Conservation (phyloP, 1,140 invertebrate species). For the Drosophila sp. region DNA sequence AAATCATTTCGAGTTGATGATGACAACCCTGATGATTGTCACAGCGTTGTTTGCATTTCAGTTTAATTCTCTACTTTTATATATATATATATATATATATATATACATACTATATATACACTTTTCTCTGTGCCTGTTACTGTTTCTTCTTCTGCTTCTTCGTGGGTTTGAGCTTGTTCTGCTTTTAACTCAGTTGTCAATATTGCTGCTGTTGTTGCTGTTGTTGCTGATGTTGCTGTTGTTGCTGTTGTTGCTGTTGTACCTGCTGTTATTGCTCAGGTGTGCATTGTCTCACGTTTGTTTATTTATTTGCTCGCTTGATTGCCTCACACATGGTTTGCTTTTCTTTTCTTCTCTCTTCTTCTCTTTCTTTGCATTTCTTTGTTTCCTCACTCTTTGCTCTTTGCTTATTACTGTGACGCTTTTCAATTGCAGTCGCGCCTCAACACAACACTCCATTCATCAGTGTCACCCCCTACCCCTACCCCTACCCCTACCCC, state of each 20-base stretch:
- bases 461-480: not conserved
- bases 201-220: constrained; percentile 32
- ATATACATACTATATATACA: constrained; percentile 5
- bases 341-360: constrained; percentile 4
- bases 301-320: constrained; percentile 75
- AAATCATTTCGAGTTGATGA: constrained; percentile 43
- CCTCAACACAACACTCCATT: not conserved
- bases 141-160: constrained; percentile 23
- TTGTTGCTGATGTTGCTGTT: constrained; percentile 37
- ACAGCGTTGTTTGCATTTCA: constrained; percentile 44
- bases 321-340: constrained; percentile 61
- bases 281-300: constrained; percentile 81
- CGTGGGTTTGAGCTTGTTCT: constrained; percentile 23
- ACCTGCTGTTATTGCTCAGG: constrained; percentile 53
- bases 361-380: not conserved
- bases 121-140: constrained; percentile 5
- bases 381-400: constrained; percentile 6
- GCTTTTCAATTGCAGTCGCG: constrained; percentile 45
- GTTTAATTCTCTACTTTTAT: not conserved
- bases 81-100: not conserved
- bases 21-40: constrained; percentile 48
- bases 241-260: constrained; percentile 37
- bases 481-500: not conserved
- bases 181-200: constrained; percentile 15
- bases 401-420: constrained; percentile 29